Percentiles rank a stretch among this genome's conserved stretches.
Conservation (phyloP, 2,113 vertebrate genomes). For the Orientallactaga bullata region DNA sequence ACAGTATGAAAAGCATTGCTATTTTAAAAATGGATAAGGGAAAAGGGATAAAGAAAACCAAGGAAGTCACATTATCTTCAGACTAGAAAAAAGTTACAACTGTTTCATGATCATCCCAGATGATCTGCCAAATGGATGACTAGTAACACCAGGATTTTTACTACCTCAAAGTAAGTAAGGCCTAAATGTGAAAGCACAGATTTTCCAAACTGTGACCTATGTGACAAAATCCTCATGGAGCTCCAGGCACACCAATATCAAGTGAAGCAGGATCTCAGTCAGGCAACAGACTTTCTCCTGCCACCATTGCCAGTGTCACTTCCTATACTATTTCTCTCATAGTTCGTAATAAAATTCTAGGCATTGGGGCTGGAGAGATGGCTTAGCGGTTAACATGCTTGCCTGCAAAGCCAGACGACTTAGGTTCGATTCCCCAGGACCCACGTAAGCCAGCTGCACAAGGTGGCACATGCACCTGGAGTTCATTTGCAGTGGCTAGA, state of each 20-base stretch:
- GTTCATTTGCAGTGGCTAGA: too few relatives aligned
- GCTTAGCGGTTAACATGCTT: too few relatives aligned
- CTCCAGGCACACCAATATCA: neutral
- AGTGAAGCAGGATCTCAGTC: neutral
- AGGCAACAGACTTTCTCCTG: neutral
- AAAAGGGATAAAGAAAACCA: conserved; percentile 76
- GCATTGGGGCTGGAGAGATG: too few relatives aligned
- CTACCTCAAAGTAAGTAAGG: conserved; percentile 20
- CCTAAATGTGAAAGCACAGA: neutral
- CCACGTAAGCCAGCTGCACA: too few relatives aligned
- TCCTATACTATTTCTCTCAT: neutral
- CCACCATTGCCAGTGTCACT: neutral
- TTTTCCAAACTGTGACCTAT: neutral
- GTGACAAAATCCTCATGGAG: neutral
- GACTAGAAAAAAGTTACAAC: conserved; percentile 62
- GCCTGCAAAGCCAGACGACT: too few relatives aligned
- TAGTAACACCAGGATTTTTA: neutral
- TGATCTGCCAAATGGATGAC: conserved; percentile 78
- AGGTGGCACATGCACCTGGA: too few relatives aligned
- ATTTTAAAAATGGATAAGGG: conserved; percentile 88
- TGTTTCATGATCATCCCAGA: conserved; percentile 55
- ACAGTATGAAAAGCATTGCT: conserved; percentile 88
- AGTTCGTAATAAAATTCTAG: neutral
- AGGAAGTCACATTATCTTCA: conserved; percentile 75
- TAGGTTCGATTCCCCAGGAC: too few relatives aligned